Conservation (phyloP, 2,113 vertebrate species). For the Tupaia tana region DNA sequence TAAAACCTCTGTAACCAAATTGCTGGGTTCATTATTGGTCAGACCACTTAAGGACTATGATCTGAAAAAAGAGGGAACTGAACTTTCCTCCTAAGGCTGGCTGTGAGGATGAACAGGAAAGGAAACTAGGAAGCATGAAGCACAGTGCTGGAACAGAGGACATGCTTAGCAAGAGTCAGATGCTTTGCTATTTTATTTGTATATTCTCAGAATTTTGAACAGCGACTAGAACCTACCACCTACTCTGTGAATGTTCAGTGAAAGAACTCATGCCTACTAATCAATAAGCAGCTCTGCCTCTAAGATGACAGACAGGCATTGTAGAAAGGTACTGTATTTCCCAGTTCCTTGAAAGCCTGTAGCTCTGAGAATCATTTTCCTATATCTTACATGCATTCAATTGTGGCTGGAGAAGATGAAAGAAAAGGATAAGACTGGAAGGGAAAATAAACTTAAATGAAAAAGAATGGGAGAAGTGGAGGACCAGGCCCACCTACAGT, state of each 20-base stretch:
- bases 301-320: background rate
- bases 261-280: background rate
- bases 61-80: background rate
- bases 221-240: background rate
- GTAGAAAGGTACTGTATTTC: background rate
- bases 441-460: background rate
- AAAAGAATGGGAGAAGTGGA: background rate
- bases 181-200: background rate
- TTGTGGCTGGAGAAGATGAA: background rate
- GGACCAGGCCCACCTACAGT: too few species aligned
- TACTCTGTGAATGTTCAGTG: background rate
- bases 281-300: background rate
- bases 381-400: background rate
- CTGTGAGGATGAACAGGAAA: background rate
- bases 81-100: background rate
- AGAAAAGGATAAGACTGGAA: background rate
- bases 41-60: background rate
- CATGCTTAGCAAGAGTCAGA: background rate
- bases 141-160: background rate
- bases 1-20: background rate
- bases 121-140: background rate
- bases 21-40: background rate
- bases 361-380: background rate
- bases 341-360: background rate
- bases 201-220: background rate